Percentiles rank a stretch among this genome's conserved stretches.
Evolutionary conservation across 2,888 invertebrate species (phyloP).

Genomic region (Drosophila stalkeri): DNA sequence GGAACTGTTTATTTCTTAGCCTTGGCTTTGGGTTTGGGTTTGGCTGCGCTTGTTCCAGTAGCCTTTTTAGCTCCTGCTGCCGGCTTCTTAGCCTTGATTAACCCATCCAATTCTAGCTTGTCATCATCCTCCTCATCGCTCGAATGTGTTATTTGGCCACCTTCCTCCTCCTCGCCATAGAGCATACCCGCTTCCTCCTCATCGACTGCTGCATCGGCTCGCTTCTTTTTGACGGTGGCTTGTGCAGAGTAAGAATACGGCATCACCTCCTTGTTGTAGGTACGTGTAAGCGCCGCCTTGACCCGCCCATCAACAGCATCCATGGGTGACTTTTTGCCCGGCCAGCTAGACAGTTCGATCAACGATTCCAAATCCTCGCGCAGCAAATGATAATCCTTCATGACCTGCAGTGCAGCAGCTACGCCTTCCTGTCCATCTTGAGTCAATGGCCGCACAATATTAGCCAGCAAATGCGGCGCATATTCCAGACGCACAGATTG

Average conservation of each 20-base stretch:
- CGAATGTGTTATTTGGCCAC: slow-evolving; percentile 56
- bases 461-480: slow-evolving; percentile 90
- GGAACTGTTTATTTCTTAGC: slow-evolving; percentile 68
- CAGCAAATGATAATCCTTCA: slow-evolving; percentile 94
- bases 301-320: slow-evolving; percentile 92
- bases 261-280: slow-evolving; percentile 94
- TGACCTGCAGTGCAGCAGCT: slow-evolving; percentile 88
- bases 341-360: slow-evolving; percentile 94
- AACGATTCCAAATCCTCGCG: slow-evolving; percentile 97
- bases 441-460: slow-evolving; percentile 92
- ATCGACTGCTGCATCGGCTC: slow-evolving; percentile 85
- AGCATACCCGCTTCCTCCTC: slow-evolving; percentile 83
- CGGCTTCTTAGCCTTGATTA: slow-evolving; percentile 88
- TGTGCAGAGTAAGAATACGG: slow-evolving; percentile 92
- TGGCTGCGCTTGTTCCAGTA: slow-evolving; percentile 44
- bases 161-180: slow-evolving; percentile 83
- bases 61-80: slow-evolving; percentile 58
- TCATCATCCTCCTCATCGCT: slow-evolving; percentile 87
- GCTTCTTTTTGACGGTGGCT: slow-evolving; percentile 88
- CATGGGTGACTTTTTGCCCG: slow-evolving; percentile 91
- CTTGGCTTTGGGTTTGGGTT: slow-evolving; percentile 65
- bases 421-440: slow-evolving; percentile 90
- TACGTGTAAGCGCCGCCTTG: slow-evolving; percentile 96
- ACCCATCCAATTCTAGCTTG: slow-evolving; percentile 89
- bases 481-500: slow-evolving; percentile 95